A percentile compares a stretch with the other conserved stretches of the same genome.
phyloP scores from a whole-genome alignment of 2,113 vertebrate genomes.

The Holacanthus passer region DNA sequence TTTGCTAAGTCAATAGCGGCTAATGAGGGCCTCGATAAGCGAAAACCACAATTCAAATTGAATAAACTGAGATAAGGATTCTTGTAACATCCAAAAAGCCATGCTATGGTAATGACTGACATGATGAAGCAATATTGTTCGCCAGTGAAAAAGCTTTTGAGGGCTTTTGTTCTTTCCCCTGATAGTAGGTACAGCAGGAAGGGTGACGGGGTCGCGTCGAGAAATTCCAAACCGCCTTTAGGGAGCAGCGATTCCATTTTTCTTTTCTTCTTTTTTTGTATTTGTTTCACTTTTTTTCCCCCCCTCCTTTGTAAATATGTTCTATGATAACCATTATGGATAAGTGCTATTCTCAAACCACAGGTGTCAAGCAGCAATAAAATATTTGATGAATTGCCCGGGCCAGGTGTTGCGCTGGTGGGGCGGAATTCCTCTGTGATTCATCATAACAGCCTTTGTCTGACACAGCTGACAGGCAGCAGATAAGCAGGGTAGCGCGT shows the following conservation, averaged over 20 bases:
- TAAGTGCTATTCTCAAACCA: conserved; percentile 71
- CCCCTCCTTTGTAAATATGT: conserved; percentile 52
- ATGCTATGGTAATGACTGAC: conserved; percentile 52
- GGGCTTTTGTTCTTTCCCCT: conserved; percentile 57
- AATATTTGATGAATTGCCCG: conserved; percentile 80
- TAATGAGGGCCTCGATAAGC: conserved; percentile 69
- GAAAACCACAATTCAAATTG: conserved; percentile 67
- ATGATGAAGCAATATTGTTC: conserved; percentile 69
- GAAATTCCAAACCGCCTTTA: conserved; percentile 58
- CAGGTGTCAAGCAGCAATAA: conserved; percentile 79
- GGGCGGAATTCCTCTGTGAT: conserved; percentile 87
- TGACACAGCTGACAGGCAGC: conserved; percentile 86
- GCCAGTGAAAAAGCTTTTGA: conserved; percentile 53
- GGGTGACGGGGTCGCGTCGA: conserved; percentile 39
- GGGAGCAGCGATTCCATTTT: conserved; percentile 36
- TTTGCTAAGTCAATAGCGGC: conserved; percentile 76
- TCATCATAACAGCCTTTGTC: conserved; percentile 90
- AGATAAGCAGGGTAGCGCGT: conserved; percentile 71
- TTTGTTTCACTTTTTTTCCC: conserved; percentile 27
- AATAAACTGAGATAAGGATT: conserved; percentile 72
- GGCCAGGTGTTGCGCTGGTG: conserved; percentile 91
- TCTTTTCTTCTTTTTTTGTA: conserved; percentile 29
- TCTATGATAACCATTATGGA: conserved; percentile 73
- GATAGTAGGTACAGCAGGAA: conserved; percentile 51
- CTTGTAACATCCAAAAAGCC: conserved; percentile 62